A percentile compares a stretch with the other conserved stretches of the same genome.
These are phyloP conservation scores for Hyphantria cunea DNA, from an alignment of 1,140 invertebrate species.

Conservation along the genomic window DNA sequence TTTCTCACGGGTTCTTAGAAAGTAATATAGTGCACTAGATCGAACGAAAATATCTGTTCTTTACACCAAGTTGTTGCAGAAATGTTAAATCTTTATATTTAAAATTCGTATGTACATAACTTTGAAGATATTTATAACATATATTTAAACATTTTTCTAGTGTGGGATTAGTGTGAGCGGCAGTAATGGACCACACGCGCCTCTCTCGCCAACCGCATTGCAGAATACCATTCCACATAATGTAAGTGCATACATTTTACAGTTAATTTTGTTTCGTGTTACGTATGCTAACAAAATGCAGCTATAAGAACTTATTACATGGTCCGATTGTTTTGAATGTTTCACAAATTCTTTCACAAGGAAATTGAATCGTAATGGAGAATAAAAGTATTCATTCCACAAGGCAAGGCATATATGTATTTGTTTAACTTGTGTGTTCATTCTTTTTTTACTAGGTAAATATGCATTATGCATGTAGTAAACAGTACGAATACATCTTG, in stretches of 20 bases:
- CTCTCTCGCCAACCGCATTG: constrained; percentile 73
- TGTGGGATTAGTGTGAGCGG: constrained; percentile 64
- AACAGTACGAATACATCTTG: too few species aligned
- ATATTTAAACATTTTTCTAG: constrained; percentile 52
- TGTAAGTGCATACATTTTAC: constrained; percentile 48
- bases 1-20: constrained; percentile 31
- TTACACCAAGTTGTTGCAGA: constrained; percentile 15
- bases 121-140: constrained; percentile 44
- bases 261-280: constrained; percentile 22
- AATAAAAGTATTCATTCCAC: too few species aligned
- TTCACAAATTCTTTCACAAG: neutral
- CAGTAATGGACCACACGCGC: constrained; percentile 75
- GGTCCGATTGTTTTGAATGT: neutral
- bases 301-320: constrained; percentile 16
- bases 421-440: too few species aligned
- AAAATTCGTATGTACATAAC: constrained; percentile 31
- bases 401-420: too few species aligned
- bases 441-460: too few species aligned
- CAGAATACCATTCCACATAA: constrained; percentile 71
- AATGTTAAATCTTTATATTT: constrained; percentile 9
- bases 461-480: too few species aligned
- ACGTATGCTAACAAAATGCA: constrained; percentile 13
- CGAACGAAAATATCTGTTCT: constrained; percentile 26
- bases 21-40: constrained; percentile 23
- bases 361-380: too few species aligned